Conservation (phyloP, 2,797 vertebrate genomes). For the Sebastolobus alascanus region DNA sequence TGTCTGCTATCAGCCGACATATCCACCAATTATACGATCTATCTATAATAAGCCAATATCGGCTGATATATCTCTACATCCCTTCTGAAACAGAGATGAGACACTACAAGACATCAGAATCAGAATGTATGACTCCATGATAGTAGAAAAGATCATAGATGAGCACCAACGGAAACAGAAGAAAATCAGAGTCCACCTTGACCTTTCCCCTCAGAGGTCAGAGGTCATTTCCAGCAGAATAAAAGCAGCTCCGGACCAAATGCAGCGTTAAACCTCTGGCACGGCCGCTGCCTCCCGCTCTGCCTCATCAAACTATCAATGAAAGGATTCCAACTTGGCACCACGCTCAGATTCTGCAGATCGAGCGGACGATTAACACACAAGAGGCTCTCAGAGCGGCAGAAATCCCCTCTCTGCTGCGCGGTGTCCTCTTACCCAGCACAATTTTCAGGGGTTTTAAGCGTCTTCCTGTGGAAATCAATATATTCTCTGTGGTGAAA, state of each 20-base stretch:
- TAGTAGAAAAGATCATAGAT: background rate
- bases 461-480: constrained; percentile 95
- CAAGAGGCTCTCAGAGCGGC: constrained; percentile 88
- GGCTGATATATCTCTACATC: too few species aligned
- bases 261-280: constrained; percentile 44
- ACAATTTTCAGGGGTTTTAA: constrained; percentile 92
- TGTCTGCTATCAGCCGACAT: too few species aligned
- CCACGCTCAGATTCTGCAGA: constrained; percentile 67
- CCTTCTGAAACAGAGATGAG: background rate
- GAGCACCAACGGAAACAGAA: background rate
- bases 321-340: constrained; percentile 76
- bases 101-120: too few species aligned
- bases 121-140: background rate
- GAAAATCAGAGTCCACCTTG: background rate
- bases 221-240: constrained; percentile 52
- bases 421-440: constrained; percentile 88
- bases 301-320: constrained; percentile 65
- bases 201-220: constrained; percentile 17
- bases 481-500: constrained; percentile 92
- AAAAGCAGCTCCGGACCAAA: constrained; percentile 33
- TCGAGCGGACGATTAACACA: constrained; percentile 82
- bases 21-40: too few species aligned
- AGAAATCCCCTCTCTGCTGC: constrained; percentile 89
- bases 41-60: too few species aligned
- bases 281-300: constrained; percentile 44